A percentile compares a stretch with the other conserved stretches of the same genome.
Evolutionary conservation across 2,888 invertebrate genomes (phyloP).

Genomic region (Elysia crispata): DNA sequence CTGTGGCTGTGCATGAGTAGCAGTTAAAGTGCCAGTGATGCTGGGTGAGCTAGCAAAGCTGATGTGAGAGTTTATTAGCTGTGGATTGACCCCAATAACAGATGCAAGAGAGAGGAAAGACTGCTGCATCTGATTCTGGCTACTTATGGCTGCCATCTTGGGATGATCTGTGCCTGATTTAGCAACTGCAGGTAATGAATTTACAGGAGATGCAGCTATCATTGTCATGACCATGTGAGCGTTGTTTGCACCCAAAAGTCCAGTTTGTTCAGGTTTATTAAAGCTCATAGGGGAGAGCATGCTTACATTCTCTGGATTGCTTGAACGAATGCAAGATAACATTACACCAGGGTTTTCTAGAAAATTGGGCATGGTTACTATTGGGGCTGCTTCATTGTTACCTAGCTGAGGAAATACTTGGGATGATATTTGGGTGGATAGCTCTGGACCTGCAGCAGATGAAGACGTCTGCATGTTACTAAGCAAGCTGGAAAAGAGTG

Average conservation of each 20-base stretch:
- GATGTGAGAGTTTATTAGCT: too few species aligned
- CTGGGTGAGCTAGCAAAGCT: background rate
- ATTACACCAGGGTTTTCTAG: conserved; percentile 21
- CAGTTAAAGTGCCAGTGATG: background rate
- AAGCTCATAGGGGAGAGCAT: background rate
- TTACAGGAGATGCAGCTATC: conserved; percentile 23
- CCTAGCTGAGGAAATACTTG: background rate
- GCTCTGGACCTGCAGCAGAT: background rate
- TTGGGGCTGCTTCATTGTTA: background rate
- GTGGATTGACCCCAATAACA: background rate
- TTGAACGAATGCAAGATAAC: conserved; percentile 4
- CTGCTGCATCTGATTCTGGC: conserved; percentile 10
- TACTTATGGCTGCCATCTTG: conserved; percentile 15
- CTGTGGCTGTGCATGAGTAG: background rate
- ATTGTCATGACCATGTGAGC: conserved; percentile 11
- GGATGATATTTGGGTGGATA: background rate
- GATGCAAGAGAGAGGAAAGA: background rate
- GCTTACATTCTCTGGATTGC: conserved; percentile 23
- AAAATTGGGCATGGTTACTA: conserved; percentile 39
- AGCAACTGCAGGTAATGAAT: conserved; percentile 5
- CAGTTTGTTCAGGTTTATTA: conserved; percentile 11
- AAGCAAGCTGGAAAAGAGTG: background rate
- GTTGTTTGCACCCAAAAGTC: too few species aligned
- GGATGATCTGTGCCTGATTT: conserved; percentile 31
- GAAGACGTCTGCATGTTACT: background rate